Evolutionary conservation across 2,113 vertebrate genomes (phyloP), one percentile per base, ranked within the genome.

Genomic region (Brachyhypopomus occidentalis): DNA sequence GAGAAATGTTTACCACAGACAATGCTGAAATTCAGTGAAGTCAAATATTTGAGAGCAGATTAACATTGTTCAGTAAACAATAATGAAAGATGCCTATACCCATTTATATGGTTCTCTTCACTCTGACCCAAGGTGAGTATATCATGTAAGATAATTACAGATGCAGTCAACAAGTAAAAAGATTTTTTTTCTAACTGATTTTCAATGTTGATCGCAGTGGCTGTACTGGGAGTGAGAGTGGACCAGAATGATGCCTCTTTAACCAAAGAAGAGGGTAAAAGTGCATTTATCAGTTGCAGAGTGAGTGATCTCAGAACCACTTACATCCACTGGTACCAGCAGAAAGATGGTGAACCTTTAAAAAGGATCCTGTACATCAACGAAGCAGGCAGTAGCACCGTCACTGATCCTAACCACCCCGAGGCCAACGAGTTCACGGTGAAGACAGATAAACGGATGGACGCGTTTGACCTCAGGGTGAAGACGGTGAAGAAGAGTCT

Each of bases 291-390:
- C 30, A 45, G 27, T 41, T 86, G 85, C 30, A 56, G 52, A 76
- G 34, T 41, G 25, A 72, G 23, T 9, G 41, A 41, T 41, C 41
- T 41, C 5, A 41, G 41, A 8, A 9, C 5, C 41, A 41, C 5
- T 41, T 59, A 81, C 62, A 9, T 86, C 72, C 75, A 55, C 11
- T 86, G 85, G 85, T 86, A 86, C 66, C 85, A 86, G 59, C 45
- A 79, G 48, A 86, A 45, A 71, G 64, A 79, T 0, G 66, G 82
- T 14, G 27, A 30, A 76, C 20, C 77, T 19, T 77, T 78, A 1
- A 72, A 45, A 16, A 75, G 75, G 60, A 30, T 84, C 8, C 79
- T 81, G 22, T 62, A 38, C 52, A 78, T 86, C 25, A 22, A 0
- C 14, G 11, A 12, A 11, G 2, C 0, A 20, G 34, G 73, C 4